Evolutionary conservation across 2,888 invertebrate species (phyloP), one percentile per base, ranked within the genome.

Genomic region (Cinara cedri): DNA sequence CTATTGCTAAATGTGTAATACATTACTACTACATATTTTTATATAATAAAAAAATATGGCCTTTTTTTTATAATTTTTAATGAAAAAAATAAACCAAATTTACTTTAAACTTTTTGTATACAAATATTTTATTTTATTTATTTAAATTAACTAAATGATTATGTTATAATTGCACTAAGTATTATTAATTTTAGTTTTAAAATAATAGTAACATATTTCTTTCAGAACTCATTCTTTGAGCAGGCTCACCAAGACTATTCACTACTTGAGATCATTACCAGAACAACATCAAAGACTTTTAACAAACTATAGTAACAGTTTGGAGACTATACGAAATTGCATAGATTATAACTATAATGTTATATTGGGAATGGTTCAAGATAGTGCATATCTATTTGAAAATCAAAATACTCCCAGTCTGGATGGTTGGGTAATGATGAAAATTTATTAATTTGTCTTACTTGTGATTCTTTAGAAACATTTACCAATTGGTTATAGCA

Each of bases 321-420:
- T 97, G 62, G 87, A 90, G 34, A 89, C 89, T 80, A 89, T 97
- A 72, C 91, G 92, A 84, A 88, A 89, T 74, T 95, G 95, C 84
- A 90, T 97, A 60, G 87, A 87, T 51, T 92, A 93, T 82, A 91
- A 92, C 83, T 87, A 87, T 81, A 87, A 88, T 82, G 87, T 91
- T 82, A 86, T 91, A 51, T 91, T 92, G 81, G 86, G 91, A 34
- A 92, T 96, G 60, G 90, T 94, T 62, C 89, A 91, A 85, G 90
- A 94, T 85, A 93, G 92, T n/a, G 90, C 92, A 68, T 90, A 90
- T 51, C 92, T 96, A 87, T 95, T 96, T 85, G 94, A 93, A 85
- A 96, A 78, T 13, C 78, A 78, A 70, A 60, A 78, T 34, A 60
- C 78, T 42, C 70, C 70, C 42, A 60, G 68, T 34, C 21, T 68